Base-by-base conservation (phyloP, 2,797 vertebrate genomes). In the Sciurus vulgaris region DNA sequence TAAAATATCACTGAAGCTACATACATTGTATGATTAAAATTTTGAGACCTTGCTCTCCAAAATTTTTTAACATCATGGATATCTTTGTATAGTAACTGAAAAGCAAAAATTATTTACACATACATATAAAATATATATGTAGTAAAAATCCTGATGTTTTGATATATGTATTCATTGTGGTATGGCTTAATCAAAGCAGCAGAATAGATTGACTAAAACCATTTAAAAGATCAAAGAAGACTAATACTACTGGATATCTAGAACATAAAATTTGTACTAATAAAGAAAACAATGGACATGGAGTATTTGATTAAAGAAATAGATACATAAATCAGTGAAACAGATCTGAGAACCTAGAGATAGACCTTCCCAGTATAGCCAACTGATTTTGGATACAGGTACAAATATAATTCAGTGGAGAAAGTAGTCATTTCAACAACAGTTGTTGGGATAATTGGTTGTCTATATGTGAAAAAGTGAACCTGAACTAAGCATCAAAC, bases 151-250 rank as follows among this genome's bases (percentile, higher is more conserved):
- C n/a, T 41, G 9, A 51, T 72, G 28, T 13, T 74, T 69, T 74
- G 61, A 22, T 83, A 12, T 56, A 67, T 89, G 5, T 24, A 26
- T 26, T 35, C 7, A 17, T 38, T 15, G 6, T 20, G 3, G 17
- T 33, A 33, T 70, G 26, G 14, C 7, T 61, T 72, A 86, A n/a
- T 28, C 18, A 81, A 74, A 35, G 8, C 26, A 88, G 85, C 79
- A 73, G 2, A 85, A 85, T 49, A 59, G 12, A 92, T 82, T 41
- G 92, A 22, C 76, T 33, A 70, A 93, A 96, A 65, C 7, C 33
- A 49, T 81, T 95, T 28, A 87, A 92, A 95, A 91, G 0, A 77
- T 30, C 30, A 63, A 33, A 69, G 35, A 73, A 33, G 61, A 69
- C 6, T 56, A 9, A 69, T 1, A 20, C 6, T n/a, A 12, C 30